Conservation (phyloP, 2,113 vertebrate species). For the Rhipidura dahli region DNA sequence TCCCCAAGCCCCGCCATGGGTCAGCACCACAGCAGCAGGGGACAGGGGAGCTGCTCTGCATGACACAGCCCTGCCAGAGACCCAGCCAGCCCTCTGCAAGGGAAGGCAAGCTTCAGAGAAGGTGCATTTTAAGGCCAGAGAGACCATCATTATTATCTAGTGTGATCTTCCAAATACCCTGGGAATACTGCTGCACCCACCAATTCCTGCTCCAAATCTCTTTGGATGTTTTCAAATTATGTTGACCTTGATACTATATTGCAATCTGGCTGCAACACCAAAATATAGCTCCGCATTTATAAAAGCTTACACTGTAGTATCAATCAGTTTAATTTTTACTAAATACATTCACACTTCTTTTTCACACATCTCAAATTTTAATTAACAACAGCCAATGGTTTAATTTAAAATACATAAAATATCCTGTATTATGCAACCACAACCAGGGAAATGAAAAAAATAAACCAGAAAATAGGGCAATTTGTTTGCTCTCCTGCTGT, state of each 20-base stretch:
- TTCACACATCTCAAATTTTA: background rate
- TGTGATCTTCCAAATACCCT: background rate
- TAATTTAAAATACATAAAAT: background rate
- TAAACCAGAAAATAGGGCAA: background rate
- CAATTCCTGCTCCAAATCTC: background rate
- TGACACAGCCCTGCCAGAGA: accelerated
- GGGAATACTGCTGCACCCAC: background rate
- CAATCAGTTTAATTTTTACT: background rate
- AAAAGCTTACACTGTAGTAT: background rate
- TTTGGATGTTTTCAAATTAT: constrained; percentile 2
- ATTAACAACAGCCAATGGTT: background rate
- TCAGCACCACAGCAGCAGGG: accelerated
- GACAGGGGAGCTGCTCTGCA: background rate
- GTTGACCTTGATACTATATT: background rate
- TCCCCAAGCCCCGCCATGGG: accelerated
- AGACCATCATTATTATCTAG: background rate
- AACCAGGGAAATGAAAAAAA: background rate
- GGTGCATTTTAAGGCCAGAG: background rate
- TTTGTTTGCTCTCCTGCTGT: constrained; percentile 2
- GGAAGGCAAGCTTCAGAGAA: background rate
- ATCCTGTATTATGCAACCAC: background rate
- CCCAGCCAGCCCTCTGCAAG: background rate
- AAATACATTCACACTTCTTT: background rate
- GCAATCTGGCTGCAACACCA: background rate
- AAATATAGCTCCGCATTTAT: background rate